These are phyloP conservation scores for Lytechinus pictus DNA, from an alignment of 35 echinoderm and acorn worm species.

Conservation along the genomic window DNA sequence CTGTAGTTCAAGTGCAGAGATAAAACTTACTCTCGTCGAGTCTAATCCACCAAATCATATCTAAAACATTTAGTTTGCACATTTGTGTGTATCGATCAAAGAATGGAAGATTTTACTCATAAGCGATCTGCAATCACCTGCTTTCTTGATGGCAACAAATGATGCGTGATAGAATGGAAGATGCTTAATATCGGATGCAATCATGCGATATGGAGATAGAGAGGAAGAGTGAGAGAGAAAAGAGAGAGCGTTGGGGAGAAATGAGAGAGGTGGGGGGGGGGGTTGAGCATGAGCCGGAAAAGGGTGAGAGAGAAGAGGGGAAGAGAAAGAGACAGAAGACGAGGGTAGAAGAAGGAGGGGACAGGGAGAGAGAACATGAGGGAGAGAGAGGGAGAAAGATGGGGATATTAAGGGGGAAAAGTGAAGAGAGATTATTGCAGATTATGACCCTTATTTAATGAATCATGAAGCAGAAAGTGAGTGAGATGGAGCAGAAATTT, in stretches of 20 bases:
- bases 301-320: neutral
- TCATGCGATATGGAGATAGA: neutral
- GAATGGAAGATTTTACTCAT: neutral
- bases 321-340: neutral
- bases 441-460: neutral
- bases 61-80: neutral
- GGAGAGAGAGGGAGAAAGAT: neutral
- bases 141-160: neutral
- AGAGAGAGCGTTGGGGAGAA: no score
- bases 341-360: neutral
- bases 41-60: neutral
- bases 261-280: no score
- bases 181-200: neutral
- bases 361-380: neutral
- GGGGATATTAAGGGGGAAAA: neutral
- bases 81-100: neutral
- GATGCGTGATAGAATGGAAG: neutral
- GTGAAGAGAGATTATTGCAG: neutral
- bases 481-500: neutral
- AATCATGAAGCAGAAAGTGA: neutral
- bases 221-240: neutral
- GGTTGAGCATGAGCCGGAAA: no score
- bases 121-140: neutral
- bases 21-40: neutral
- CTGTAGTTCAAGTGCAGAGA: neutral